Base-by-base conservation (phyloP, 2,888 invertebrate species). In the Siphlonurus alternatus region DNA sequence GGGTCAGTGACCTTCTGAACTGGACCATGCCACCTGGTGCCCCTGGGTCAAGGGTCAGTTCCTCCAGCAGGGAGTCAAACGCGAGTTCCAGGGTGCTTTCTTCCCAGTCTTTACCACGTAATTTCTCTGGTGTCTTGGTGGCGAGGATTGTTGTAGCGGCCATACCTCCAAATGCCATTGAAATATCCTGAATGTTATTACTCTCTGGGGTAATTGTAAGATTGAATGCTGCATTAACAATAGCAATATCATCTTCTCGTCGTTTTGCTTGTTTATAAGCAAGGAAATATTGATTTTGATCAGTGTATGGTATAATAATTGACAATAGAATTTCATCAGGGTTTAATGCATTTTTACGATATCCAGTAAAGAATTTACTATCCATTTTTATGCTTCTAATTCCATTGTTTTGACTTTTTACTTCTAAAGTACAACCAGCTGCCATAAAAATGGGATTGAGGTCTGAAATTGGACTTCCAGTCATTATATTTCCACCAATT, bases 381-480 rank as follows among this genome's bases (percentile, higher is more conserved):
- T 94, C 87, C 79, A 96, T 85, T 2, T 74, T 73, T 2, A 93
- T 78, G 67, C 77, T 78, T 69, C 87, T 79, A 2, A 70, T 71
- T 0, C 84, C 84, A n/a, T n/a, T n/a, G 5, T 74, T 76, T 61
- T 25, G 74, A 70, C 85, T 88, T 51, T 78, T 76, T 0, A 91
- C 76, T 68, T 84, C 82, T 15, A 93, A 73, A 67, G 80, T 77
- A 22, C 84, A 81, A 61, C 80, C 79, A 63, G 86, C 84, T 0
- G 96, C 92, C 80, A 93, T 83, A 66, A 96, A 82, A 69, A 97
- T 85, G 0, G 96, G 96, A 76, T 93, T 93, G 72, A 97, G 80
- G 77, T 98, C 97, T 0, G 96, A 95, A 73, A 97, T 96, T 0
- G 97, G 96, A 76, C 95, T 96, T 22, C 92, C 91, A 0, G 95